Evolutionary conservation across 1,140 invertebrate genomes (phyloP).

Genomic region (Scaptomyza montana): DNA sequence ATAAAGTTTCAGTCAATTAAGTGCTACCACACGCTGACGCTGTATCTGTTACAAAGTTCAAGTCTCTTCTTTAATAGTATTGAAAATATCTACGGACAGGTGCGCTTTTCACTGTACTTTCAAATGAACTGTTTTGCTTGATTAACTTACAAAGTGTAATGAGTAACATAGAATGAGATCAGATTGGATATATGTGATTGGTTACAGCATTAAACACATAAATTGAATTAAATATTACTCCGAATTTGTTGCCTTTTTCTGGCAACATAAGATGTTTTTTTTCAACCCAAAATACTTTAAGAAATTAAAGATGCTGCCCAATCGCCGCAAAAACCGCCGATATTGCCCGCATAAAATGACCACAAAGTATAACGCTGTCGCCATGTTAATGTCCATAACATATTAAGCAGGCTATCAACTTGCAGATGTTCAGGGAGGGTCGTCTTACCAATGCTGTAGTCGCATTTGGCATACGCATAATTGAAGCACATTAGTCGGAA

Average conservation of each 20-base stretch:
- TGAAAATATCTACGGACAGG: neutral
- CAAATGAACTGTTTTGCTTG: neutral
- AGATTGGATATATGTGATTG: no score
- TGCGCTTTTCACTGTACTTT: neutral
- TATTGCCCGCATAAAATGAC: slow-evolving; percentile 48
- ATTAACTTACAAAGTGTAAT: neutral
- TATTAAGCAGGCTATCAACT: slow-evolving; percentile 34
- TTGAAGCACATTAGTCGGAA: slow-evolving; percentile 73
- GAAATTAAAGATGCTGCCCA: no score
- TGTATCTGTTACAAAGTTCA: neutral
- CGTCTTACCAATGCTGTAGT: slow-evolving; percentile 29
- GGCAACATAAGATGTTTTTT: neutral
- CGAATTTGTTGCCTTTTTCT: no score
- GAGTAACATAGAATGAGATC: neutral
- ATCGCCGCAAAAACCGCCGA: neutral
- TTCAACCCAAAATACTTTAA: neutral
- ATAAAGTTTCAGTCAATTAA: neutral
- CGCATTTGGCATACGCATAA: slow-evolving; percentile 64
- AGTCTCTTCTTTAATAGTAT: neutral
- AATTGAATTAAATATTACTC: no score
- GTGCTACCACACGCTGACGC: neutral
- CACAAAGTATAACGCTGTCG: slow-evolving; percentile 44
- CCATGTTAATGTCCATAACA: slow-evolving; percentile 33
- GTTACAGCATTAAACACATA: no score
- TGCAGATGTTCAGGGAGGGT: neutral